Evolutionary conservation across 2,797 vertebrate genomes (phyloP), one percentile per base, ranked within the genome.

Genomic region (Tachyglossus aculeatus): DNA sequence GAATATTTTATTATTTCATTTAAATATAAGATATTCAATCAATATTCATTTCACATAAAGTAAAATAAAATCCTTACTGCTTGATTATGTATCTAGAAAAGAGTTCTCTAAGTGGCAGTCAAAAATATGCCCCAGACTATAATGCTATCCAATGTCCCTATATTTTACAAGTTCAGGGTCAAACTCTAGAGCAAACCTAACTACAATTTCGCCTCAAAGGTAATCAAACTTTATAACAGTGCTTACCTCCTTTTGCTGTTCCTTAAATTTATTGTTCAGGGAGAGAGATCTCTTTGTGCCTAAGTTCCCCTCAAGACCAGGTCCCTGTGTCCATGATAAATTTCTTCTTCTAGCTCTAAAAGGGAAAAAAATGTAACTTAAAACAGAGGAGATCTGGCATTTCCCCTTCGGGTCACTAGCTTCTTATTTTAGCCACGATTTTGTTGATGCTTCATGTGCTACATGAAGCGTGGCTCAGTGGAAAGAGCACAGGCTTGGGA

Each of bases 351-450:
- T 4, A 3, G 36, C 62, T 40, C 51, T 22, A 6, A 76, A 62
- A 59, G 33, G 73, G 69, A 27, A 61, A 36, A 52, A 52, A 72
- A 1, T 38, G 6, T 67, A 13, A 21, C 13, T 19, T 59, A 41
- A 75, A 62, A 59, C 25, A 78, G 71, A 51, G 59, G 7, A 60
- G 13, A 13, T 43, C 63, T 31, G 15, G 24, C 37, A 70, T 81
- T 83, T 78, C 60, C 74, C 76, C 52, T 59, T 18, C 5, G 60
- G 74, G n/a, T n/a, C n/a, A n/a, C n/a, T n/a, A n/a, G n/a, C n/a
- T n/a, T n/a, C n/a, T n/a, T n/a, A n/a, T n/a, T n/a, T n/a, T n/a
- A n/a, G n/a, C n/a, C n/a, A n/a, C n/a, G n/a, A n/a, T n/a, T n/a
- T n/a, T n/a, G n/a, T n/a, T n/a, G n/a, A n/a, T n/a, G n/a, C n/a